Evolutionary conservation across 2,888 invertebrate species (phyloP), one percentile per base, ranked within the genome.

Genomic region (Steinernema carpocapsae): DNA sequence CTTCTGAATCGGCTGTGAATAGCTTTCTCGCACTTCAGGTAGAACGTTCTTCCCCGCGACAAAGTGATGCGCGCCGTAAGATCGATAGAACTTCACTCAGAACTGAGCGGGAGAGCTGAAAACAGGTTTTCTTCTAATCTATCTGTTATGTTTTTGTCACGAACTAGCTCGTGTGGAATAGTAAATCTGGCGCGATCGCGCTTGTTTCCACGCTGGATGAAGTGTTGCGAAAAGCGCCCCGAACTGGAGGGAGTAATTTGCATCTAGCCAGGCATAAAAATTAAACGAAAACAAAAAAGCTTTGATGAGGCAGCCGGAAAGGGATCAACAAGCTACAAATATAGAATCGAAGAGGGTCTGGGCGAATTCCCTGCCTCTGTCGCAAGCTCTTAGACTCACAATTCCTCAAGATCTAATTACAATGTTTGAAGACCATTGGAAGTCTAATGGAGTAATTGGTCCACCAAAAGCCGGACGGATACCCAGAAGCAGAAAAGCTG

Each of bases 91-190:
- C 29, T 29, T 64, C 32, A 32, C 37, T 32, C 29, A 64, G 64
- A 26, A 32, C 3, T 7, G 64, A 64, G 64, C 64, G 64, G 26
- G 32, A 22, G 64, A 26, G 26, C 32, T 48, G 64, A 64, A 64
- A 64, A 64, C 64, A 64, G 64, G 64, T 64, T 64, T 64, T 64
- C 26, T 7, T 37, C 37, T 64, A 64, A 64, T 64, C 64, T 64
- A 32, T 64, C 56, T 32, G 64, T 64, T 64, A 64, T 64, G 64
- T 64, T 64, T 64, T 64, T 64, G 64, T 32, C 64, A 19, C 48
- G 64, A 64, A 64, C 32, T 37, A 37, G 64, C 64, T 29, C 64
- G 32, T 64, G 29, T 17, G 64, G 22, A 32, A 29, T 22, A 64
- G 32, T 22, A 32, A 64, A 64, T 64, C 64, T 64, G 64, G 64